These are phyloP conservation scores for Trichonephila inaurata DNA, from an alignment of 1,140 invertebrate genomes.

Conservation along the genomic window DNA sequence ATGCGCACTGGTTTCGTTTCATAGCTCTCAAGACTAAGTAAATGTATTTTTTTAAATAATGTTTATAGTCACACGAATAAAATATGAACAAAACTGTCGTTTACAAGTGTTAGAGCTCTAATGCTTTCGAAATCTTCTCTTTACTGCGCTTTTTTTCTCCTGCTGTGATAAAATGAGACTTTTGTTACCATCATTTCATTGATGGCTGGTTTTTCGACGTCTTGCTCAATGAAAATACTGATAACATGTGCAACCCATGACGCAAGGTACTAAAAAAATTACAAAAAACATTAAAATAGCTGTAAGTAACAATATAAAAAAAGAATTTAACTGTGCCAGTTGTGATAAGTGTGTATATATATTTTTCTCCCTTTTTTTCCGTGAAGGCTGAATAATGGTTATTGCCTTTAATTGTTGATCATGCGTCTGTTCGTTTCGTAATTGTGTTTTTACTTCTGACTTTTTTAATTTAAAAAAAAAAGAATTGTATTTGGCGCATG, in stretches of 20 bases:
- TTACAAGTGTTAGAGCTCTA: not conserved
- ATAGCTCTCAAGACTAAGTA: not conserved
- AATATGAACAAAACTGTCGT: not conserved
- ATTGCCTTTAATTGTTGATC: not conserved
- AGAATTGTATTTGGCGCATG: too few relatives aligned
- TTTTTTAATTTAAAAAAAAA: too few relatives aligned
- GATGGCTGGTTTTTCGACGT: not conserved
- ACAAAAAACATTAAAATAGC: not conserved
- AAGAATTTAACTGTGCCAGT: not conserved
- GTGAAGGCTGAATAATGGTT: not conserved
- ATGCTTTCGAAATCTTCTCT: not conserved
- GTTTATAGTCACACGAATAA: not conserved
- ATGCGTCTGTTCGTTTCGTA: too few relatives aligned
- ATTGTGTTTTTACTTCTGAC: too few relatives aligned
- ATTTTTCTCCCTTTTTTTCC: not conserved
- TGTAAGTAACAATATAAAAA: not conserved
- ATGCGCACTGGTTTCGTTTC: not conserved
- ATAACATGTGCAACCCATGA: not conserved
- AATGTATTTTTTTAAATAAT: slow-evolving; percentile 14
- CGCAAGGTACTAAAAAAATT: not conserved
- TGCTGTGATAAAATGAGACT: not conserved
- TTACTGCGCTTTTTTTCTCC: not conserved
- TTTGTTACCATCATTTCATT: not conserved
- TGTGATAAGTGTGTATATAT: too few relatives aligned
- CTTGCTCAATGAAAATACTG: not conserved